Conservation (phyloP, 2,797 vertebrate genomes). For the Sylvia borin region DNA sequence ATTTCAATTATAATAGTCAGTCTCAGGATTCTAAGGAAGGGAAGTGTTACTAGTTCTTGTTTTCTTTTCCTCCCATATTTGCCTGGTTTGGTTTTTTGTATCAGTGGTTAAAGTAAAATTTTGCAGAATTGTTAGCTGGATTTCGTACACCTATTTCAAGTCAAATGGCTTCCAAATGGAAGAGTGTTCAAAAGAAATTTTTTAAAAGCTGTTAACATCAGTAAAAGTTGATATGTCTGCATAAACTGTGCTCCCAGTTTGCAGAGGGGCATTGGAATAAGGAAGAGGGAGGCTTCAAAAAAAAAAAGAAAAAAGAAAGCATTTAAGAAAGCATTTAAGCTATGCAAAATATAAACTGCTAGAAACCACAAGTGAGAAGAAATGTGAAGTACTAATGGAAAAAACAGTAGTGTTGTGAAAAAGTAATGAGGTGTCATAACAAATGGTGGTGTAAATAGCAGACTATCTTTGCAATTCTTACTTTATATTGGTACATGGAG, state of each 20-base stretch:
- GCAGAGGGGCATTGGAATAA: background rate
- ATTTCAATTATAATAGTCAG: background rate
- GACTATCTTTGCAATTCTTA: background rate
- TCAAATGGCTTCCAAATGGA: background rate
- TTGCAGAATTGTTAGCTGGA: background rate
- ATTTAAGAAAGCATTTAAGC: background rate
- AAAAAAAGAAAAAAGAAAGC: background rate
- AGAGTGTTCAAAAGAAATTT: background rate
- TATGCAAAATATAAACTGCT: slow-evolving; percentile 37
- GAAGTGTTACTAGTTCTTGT: background rate
- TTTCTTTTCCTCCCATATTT: background rate
- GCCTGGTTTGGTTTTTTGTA: background rate
- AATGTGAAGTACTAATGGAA: slow-evolving; percentile 43
- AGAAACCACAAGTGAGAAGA: slow-evolving; percentile 24
- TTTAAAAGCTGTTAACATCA: background rate
- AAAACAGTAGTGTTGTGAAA: slow-evolving; percentile 26
- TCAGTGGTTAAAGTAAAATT: background rate
- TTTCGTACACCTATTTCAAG: background rate
- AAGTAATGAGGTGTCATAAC: slow-evolving; percentile 29
- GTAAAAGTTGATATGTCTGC: background rate
- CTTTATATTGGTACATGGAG: background rate
- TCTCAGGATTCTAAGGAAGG: background rate
- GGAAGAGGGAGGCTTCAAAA: background rate
- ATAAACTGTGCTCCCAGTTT: background rate
- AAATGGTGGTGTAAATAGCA: background rate